Percentiles rank a stretch among this genome's conserved stretches.
Conservation (phyloP, 2,888 invertebrate species). For the Metallyticus violacea region DNA sequence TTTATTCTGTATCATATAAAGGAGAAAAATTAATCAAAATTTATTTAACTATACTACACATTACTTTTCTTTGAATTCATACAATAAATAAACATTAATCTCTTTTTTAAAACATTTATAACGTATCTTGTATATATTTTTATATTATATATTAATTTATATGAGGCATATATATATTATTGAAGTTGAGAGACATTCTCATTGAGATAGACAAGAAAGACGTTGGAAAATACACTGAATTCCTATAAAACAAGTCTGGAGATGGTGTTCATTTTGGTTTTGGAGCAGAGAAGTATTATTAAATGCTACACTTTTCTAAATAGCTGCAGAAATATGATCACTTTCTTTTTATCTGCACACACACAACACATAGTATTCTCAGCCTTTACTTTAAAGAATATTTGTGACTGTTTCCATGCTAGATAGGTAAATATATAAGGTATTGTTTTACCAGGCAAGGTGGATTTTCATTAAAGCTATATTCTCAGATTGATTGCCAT, state of each 20-base stretch:
- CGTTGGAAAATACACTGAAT: not conserved
- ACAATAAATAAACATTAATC: constrained; percentile 6
- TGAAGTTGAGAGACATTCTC: not conserved
- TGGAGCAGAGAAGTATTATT: not conserved
- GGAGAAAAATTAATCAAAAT: not conserved
- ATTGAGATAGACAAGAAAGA: not conserved
- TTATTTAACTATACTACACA: constrained; percentile 1
- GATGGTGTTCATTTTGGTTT: not conserved
- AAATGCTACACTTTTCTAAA: not conserved
- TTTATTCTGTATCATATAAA: constrained; percentile 13
- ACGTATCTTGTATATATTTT: not conserved
- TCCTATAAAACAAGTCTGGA: not conserved
- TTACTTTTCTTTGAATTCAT: constrained; percentile 9
- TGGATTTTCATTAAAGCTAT: no score
- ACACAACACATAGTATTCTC: not conserved
- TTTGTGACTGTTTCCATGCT: no score
- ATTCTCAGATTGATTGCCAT: no score
- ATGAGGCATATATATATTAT: not conserved
- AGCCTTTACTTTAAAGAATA: not conserved
- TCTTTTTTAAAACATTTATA: constrained; percentile 2
- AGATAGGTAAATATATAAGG: no score
- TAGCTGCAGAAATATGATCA: not conserved
- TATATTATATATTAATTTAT: constrained; percentile 2
- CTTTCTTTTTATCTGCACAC: not conserved
- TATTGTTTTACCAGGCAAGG: no score